phyloP scores from a whole-genome alignment of 2,797 vertebrate genomes.

The Liasis olivaceus region DNA sequence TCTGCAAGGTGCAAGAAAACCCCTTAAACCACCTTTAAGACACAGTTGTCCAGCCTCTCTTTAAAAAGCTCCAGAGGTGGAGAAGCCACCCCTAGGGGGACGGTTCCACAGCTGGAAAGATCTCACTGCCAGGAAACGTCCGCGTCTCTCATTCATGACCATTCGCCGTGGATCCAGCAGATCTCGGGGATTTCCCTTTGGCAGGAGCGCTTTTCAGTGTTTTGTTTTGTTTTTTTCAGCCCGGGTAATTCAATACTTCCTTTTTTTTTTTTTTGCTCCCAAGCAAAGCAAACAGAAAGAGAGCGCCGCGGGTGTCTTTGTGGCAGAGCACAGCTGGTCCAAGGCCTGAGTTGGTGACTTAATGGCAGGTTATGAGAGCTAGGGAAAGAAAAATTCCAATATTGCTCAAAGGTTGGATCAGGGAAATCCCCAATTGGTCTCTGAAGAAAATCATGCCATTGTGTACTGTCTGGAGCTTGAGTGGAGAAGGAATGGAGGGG shows the following conservation, averaged over 20 bases:
- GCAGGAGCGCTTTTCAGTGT: background rate
- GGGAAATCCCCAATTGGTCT: background rate
- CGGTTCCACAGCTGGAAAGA: background rate
- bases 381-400: background rate
- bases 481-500: background rate
- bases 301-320: no score
- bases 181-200: background rate
- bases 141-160: background rate
- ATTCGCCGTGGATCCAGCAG: background rate
- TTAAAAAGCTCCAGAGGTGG: background rate
- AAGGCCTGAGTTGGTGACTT: background rate
- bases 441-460: no score
- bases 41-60: background rate
- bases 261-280: no score
- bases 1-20: no score
- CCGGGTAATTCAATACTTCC: background rate
- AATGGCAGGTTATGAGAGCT: background rate
- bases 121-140: background rate
- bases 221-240: background rate
- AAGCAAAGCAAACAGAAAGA: background rate
- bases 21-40: no score
- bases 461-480: background rate
- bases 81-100: background rate
- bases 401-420: slow-evolving; percentile 12
- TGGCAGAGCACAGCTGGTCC: background rate